Evolutionary conservation across 2,888 invertebrate genomes (phyloP).

Genomic region (Leptopilina myrica): DNA sequence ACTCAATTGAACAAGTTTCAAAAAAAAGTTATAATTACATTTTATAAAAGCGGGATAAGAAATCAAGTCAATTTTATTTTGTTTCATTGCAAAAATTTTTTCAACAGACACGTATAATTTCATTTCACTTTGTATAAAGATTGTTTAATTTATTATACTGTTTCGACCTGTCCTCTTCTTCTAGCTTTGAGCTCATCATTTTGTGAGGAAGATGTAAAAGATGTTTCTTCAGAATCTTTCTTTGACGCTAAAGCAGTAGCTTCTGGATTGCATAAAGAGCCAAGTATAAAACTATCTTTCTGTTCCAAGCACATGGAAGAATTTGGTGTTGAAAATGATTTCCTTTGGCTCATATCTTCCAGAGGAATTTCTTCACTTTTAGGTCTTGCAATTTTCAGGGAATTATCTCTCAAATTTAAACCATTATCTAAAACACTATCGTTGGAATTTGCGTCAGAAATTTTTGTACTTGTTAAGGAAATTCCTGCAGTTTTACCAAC

Average conservation of each 20-base stretch:
- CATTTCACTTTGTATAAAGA: conserved; percentile 3
- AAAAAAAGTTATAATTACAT: too few species aligned
- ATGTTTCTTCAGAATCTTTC: conserved; percentile 85
- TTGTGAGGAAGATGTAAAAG: conserved; percentile 84
- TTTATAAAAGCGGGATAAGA: too few species aligned
- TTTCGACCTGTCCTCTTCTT: conserved; percentile 81
- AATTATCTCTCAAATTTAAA: conserved; percentile 83
- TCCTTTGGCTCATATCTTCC: conserved; percentile 83
- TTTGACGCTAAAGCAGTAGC: conserved; percentile 51
- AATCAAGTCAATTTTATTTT: too few species aligned
- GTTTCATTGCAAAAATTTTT: too few species aligned
- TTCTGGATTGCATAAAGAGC: conserved; percentile 55
- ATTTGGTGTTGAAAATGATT: conserved; percentile 68
- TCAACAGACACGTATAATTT: background rate
- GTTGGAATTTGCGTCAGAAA: conserved; percentile 61
- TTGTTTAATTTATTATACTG: conserved; percentile 78
- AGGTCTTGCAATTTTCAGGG: conserved; percentile 85
- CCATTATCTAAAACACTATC: conserved; percentile 67
- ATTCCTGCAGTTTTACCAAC: conserved; percentile 46
- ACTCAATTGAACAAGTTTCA: too few species aligned
- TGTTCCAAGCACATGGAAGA: conserved; percentile 33
- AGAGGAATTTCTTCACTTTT: conserved; percentile 89
- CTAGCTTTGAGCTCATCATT: conserved; percentile 78
- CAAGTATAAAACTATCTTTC: conserved; percentile 45
- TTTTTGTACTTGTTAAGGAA: conserved; percentile 56